Evolutionary conservation across 2,888 invertebrate genomes (phyloP).

Genomic region (Phalera bucephala): DNA sequence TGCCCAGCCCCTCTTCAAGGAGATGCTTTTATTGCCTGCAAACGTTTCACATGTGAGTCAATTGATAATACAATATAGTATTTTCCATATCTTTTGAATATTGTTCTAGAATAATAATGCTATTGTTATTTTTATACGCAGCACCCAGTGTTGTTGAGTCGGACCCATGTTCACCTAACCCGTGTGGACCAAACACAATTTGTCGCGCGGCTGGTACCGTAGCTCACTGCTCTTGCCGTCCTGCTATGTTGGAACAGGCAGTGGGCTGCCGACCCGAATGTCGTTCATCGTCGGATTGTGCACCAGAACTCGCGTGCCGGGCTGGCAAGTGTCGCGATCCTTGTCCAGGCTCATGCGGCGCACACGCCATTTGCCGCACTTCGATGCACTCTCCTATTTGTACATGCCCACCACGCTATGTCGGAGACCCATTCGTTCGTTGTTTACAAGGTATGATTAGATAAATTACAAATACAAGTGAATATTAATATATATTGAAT

Average conservation of each 20-base stretch:
- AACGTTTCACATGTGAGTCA: slow-evolving; percentile 74
- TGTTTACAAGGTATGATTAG: slow-evolving; percentile 83
- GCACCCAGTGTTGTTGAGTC: slow-evolving; percentile 42
- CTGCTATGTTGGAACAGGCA: slow-evolving; percentile 87
- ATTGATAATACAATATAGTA: slow-evolving; percentile 1
- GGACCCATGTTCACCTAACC: slow-evolving; percentile 86
- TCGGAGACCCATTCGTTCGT: slow-evolving; percentile 89
- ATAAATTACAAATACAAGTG: background rate
- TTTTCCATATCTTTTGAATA: background rate
- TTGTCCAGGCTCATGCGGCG: slow-evolving; percentile 90
- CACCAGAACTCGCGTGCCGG: slow-evolving; percentile 85
- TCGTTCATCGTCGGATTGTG: slow-evolving; percentile 86
- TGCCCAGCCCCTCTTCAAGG: slow-evolving; percentile 89
- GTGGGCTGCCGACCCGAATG: slow-evolving; percentile 91
- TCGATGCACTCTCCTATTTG: slow-evolving; percentile 91
- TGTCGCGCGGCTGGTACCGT: slow-evolving; percentile 86
- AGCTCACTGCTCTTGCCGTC: slow-evolving; percentile 87
- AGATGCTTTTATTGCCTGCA: slow-evolving; percentile 90
- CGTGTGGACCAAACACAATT: slow-evolving; percentile 88
- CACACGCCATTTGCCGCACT: slow-evolving; percentile 88
- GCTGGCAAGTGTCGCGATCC: slow-evolving; percentile 87
- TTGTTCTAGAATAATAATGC: background rate
- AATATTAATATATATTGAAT: slow-evolving; percentile 2
- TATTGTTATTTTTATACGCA: slow-evolving; percentile 26
- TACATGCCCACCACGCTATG: slow-evolving; percentile 85